Evolutionary conservation across 2,113 vertebrate genomes (phyloP), one percentile per base, ranked within the genome.

Genomic region (Tragulus kanchil): DNA sequence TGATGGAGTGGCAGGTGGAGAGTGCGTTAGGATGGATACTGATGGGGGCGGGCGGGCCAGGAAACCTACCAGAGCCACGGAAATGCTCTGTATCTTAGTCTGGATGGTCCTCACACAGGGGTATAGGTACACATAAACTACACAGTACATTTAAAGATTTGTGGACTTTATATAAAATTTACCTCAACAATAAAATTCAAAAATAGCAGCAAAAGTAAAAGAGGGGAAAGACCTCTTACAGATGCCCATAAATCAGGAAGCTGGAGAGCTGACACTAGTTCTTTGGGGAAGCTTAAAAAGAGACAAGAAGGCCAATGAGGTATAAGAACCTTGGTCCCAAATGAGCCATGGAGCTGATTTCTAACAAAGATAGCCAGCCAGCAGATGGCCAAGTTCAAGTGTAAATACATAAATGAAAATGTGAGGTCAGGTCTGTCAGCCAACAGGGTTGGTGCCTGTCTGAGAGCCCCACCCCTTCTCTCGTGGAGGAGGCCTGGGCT

Each of bases 381-480:
- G 71, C 79, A 67, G 73, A 81, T 59, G 58, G 90, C 73, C 85
- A 93, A 65, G 71, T 90, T 90, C 71, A 81, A 64, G 26, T 52
- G 56, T 58, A 95, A 95, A 93, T 36, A 54, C 42, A 3, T 52
- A 64, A 86, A 3, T 65, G 50, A 67, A 88, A 81, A 93, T 36
- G 42, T 67, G 81, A 65, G 69, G 26, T 28, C n/a, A 50, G 59
- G 83, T 58, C 31, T 8, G 48, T 31, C 54, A 13, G 26, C 26
- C 31, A 21, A 82, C 73, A 79, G 52, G 4, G 14, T 1, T 0
- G 0, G 31, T 59, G 45, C 6, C 64, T 31, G 3, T 28, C 75
- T 56, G 25, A 25, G 61, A 65, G 16, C n/a, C 64, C 83, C 48
- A 8, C 6, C 13, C 16, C 13, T 59, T 21, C 25, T 11, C 14